Base-by-base conservation (phyloP, 2,797 vertebrate genomes). In the Gobio occitaniae region DNA sequence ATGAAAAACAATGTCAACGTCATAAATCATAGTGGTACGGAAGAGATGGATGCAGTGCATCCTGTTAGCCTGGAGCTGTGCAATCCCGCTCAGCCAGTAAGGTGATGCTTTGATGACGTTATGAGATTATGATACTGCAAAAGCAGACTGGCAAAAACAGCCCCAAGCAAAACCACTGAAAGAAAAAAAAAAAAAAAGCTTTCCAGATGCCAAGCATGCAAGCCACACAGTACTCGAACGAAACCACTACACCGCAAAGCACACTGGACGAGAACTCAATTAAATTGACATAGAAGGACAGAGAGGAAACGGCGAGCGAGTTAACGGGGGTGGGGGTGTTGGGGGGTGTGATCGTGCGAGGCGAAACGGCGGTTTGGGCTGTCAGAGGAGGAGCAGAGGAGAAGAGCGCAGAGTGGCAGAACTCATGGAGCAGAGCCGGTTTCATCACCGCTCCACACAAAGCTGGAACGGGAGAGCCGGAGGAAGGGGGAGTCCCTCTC, bases 251-350 rank as follows among this genome's bases (percentile, higher is more conserved):
- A 86, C 81, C 70, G 79, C 48, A 82, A 65, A 87, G 79, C 74
- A 52, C 21, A 70, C 56, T 61, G 77, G 69, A 78, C 74, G 44
- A 86, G 82, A 86, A 88, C 85, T 86, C 85, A 85, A 88, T 88
- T 88, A 84, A 88, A 88, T 70, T 81, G 75, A 86, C 19, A 83
- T 44, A 78, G 74, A 84, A 72, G 68, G 78, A 78, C 19, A 50
- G 66, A 84, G 50, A 66, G 69, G 38, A 47, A 83, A 61, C n/a
- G 68, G 59, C 12, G 32, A 79, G 32, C 13, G 25, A 81, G 78
- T 21, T 52, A 80, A 61, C 54, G 8, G 56, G 61, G 65, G 17
- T 79, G 66, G 77, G 84, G 61, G 54, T 8, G 70, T 17, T 15
- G 47, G 25, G 10, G 54, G n/a, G 54, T 13, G 78, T 48, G 71